A percentile compares a stretch with the other conserved stretches of the same genome.
These are phyloP conservation scores for Dolichopus griseipennis DNA, from an alignment of 2,888 invertebrate genomes.

Conservation along the genomic window DNA sequence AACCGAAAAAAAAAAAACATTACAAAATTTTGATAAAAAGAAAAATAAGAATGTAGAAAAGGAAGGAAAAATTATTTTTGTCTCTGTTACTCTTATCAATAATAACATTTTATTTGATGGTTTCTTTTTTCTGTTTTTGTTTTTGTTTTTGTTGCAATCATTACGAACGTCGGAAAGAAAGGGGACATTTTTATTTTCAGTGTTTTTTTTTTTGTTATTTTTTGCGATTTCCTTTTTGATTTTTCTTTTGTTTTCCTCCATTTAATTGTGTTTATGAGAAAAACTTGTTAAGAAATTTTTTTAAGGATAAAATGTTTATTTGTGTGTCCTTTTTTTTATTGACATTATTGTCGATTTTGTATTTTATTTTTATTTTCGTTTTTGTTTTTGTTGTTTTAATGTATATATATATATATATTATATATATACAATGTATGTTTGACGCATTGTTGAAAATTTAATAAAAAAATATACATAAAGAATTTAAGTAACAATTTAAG, in stretches of 20 bases:
- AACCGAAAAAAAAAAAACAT: neutral
- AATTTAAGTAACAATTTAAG: neutral
- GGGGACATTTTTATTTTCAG: neutral
- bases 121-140: neutral
- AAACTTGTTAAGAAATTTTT: neutral
- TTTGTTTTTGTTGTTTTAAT: no score
- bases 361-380: neutral
- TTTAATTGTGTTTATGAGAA: constrained; percentile 6
- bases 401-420: neutral
- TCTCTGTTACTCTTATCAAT: no score
- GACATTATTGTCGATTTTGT: neutral
- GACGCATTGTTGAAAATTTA: no score
- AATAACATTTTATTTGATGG: no score
- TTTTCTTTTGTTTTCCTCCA: neutral
- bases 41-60: no score
- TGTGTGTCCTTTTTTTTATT: neutral
- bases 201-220: neutral
- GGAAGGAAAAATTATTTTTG: neutral
- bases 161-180: no score
- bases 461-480: neutral
- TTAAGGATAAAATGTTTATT: neutral
- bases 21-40: neutral
- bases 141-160: neutral
- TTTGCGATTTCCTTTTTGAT: no score
- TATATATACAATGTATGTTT: neutral